Evolutionary conservation across 2,888 invertebrate genomes (phyloP), one percentile per base, ranked within the genome.

Genomic region (Drosophila affinis): DNA sequence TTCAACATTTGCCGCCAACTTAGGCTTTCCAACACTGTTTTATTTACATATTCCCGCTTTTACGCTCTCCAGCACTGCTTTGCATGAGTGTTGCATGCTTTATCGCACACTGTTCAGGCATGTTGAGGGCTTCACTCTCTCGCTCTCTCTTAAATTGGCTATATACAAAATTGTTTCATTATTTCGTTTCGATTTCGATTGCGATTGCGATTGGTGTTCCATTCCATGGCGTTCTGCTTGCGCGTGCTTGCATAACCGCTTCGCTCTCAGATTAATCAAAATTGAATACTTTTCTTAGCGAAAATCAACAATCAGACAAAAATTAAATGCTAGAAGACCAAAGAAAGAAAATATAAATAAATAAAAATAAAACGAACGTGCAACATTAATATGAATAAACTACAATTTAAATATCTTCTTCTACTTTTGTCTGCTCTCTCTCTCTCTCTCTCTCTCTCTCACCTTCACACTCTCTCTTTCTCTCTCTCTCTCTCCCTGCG

Each of bases 351-450:
- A 52, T 58, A 55, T 46, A 53, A 53, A 63, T 53, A 58, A 17
- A 5, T 44, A 52, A 21, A 9, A 39, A 48, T n/a, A 34, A 27
- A 48, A 12, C 17, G 27, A 56, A 62, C 56, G 48, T 63, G 52
- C 56, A 58, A 51, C 39, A n/a, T 39, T 39, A 39, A 39, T n/a
- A 39, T 39, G 39, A 46, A 63, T 62, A 59, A 64, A 63, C 62
- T 73, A 67, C 53, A 74, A 78, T 70, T 75, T 68, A 76, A 85
- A 75, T 79, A 62, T 87, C 72, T 86, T 73, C 85, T 88, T 88
- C 78, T 88, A 73, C 78, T 88, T 67, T 86, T 85, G 81, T 85
- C 84, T 85, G 88, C 78, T 84, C 87, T 84, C 85, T 84, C 70
- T 75, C 77, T 75, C 65, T 74, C 62, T 75, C 77, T 75, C 65